Evolutionary conservation across 2,797 vertebrate species (phyloP).

Genomic region (Malurus splendens): DNA sequence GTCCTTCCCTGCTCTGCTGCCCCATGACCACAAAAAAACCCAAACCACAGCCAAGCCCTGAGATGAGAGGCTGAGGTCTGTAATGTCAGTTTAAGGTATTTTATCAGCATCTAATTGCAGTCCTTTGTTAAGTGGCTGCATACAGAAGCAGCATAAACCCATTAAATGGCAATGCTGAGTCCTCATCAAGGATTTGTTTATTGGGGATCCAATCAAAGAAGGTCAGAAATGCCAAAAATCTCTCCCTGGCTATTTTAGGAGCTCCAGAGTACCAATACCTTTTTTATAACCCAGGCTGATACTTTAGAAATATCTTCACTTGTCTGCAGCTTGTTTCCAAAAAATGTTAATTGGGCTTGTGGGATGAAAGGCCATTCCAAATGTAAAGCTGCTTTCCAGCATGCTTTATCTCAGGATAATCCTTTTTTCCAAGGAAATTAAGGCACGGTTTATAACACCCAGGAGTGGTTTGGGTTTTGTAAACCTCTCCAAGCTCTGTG

Average conservation of each 20-base stretch:
- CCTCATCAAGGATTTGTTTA: background rate
- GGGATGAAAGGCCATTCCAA: background rate
- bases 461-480: background rate
- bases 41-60: background rate
- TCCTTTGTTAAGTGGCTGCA: background rate
- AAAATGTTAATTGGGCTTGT: background rate
- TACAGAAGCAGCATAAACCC: background rate
- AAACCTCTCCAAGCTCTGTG: rapidly evolving
- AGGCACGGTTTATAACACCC: background rate
- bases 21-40: background rate
- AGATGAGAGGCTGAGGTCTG: background rate
- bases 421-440: background rate
- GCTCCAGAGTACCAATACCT: background rate
- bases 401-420: background rate
- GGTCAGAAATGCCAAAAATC: background rate
- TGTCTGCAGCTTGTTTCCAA: background rate
- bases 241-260: background rate
- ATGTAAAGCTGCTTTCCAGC: background rate
- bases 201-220: background rate
- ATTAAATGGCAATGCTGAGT: background rate
- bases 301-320: background rate
- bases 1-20: background rate
- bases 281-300: background rate
- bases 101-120: background rate
- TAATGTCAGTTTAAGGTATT: background rate